These are phyloP conservation scores for Rachycentron canadum DNA, from an alignment of 2,797 vertebrate species.

Conservation along the genomic window DNA sequence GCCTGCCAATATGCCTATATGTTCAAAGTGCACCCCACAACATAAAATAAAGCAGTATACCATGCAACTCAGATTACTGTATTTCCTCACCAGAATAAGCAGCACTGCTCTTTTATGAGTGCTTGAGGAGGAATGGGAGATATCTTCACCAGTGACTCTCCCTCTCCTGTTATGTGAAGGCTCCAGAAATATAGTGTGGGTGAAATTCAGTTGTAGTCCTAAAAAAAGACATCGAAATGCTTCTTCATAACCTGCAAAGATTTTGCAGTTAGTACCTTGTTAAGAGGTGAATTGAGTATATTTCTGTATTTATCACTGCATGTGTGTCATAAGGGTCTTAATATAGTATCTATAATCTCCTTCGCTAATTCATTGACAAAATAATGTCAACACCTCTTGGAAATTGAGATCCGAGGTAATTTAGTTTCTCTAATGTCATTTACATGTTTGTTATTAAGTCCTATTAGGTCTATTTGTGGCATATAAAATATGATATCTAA, in stretches of 20 bases:
- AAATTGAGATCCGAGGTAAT: slow-evolving; percentile 6
- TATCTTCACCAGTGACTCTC: slow-evolving; percentile 22
- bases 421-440: slow-evolving; percentile 12
- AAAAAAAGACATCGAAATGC: slow-evolving; percentile 34
- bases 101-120: slow-evolving; percentile 59
- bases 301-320: neutral
- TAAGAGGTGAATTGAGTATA: slow-evolving; percentile 36
- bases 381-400: slow-evolving; percentile 10
- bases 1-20: slow-evolving; percentile 3
- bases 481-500: slow-evolving; percentile 26
- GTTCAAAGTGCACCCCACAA: slow-evolving; percentile 19
- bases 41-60: slow-evolving; percentile 4
- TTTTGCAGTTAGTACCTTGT: slow-evolving; percentile 32
- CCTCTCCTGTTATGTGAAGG: slow-evolving; percentile 59
- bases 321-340: neutral
- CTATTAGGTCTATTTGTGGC: slow-evolving; percentile 22
- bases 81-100: slow-evolving; percentile 31
- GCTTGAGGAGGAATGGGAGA: slow-evolving; percentile 32
- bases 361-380: slow-evolving; percentile 4
- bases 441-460: slow-evolving; percentile 15
- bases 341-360: slow-evolving; percentile 3
- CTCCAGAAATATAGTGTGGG: slow-evolving; percentile 13
- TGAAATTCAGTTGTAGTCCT: slow-evolving; percentile 29
- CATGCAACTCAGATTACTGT: slow-evolving; percentile 38
- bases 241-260: neutral